These are phyloP conservation scores for Laticauda colubrina DNA, from an alignment of 2,113 vertebrate species.

Conservation along the genomic window DNA sequence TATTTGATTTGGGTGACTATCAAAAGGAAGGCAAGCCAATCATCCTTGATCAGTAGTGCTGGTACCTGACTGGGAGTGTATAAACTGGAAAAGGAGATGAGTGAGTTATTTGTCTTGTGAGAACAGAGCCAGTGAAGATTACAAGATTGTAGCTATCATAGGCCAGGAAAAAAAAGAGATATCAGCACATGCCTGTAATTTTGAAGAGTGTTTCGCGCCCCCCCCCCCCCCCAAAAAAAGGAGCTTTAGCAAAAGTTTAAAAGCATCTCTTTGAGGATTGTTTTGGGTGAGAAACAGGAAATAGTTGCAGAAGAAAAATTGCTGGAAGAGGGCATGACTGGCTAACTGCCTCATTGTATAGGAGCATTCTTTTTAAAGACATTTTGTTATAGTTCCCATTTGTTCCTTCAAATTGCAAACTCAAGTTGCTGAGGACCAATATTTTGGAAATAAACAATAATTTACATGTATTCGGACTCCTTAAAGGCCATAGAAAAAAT, in stretches of 20 bases:
- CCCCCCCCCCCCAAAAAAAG: not conserved
- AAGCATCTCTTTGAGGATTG: not conserved
- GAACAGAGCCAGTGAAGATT: not conserved
- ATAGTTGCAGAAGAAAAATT: not conserved
- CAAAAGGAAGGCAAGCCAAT: not conserved
- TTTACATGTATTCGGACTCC: not conserved
- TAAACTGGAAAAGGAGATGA: not conserved
- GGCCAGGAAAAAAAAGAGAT: not conserved
- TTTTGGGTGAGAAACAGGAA: not conserved
- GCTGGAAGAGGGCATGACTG: not conserved
- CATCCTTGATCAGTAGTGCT: not conserved
- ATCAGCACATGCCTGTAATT: not conserved
- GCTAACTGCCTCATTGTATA: not conserved
- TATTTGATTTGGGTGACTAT: not conserved
- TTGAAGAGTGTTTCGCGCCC: not conserved
- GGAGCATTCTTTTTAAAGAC: not conserved
- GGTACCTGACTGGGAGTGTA: not conserved
- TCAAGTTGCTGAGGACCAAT: not conserved
- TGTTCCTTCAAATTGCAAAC: not conserved
- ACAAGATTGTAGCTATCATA: not conserved
- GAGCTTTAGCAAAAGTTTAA: not conserved
- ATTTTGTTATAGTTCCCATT: not conserved
- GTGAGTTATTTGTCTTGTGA: not conserved
- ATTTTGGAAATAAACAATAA: not conserved
- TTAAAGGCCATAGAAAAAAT: not conserved